Conservation (phyloP, 2,797 vertebrate species). For the Apodemus agrarius region DNA sequence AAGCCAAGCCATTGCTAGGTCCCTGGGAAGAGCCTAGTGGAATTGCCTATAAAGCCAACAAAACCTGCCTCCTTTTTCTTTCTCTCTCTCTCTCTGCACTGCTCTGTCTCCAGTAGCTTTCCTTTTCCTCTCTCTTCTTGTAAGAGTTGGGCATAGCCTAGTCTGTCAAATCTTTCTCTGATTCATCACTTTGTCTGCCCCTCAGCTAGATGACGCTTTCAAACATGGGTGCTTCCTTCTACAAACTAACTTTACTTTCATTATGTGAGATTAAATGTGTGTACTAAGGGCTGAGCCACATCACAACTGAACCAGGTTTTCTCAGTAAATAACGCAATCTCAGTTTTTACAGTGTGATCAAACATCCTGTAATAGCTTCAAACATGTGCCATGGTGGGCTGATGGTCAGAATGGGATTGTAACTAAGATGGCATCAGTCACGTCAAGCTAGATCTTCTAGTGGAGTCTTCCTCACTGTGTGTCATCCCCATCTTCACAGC, state of each 20-base stretch:
- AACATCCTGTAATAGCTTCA: background rate
- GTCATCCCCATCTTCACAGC: background rate
- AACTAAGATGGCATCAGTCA: background rate
- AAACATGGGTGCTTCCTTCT: background rate
- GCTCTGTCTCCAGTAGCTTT: background rate
- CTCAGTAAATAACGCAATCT: background rate
- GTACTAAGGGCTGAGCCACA: background rate
- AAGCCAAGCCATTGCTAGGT: background rate
- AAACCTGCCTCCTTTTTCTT: background rate
- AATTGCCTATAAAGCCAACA: background rate
- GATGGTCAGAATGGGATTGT: background rate
- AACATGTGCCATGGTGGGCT: background rate
- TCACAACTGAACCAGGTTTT: background rate
- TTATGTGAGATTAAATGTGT: background rate
- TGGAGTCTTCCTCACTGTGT: background rate
- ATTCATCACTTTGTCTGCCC: background rate
- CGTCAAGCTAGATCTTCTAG: background rate
- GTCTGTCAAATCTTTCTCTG: background rate
- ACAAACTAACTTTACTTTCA: background rate
- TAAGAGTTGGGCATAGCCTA: background rate
- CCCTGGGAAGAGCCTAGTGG: background rate
- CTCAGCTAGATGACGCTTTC: background rate
- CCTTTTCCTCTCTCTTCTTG: background rate
- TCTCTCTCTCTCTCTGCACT: background rate
- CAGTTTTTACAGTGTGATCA: background rate